These are phyloP conservation scores for Dallia pectoralis DNA, from an alignment of 2,797 vertebrate species.

Conservation along the genomic window DNA sequence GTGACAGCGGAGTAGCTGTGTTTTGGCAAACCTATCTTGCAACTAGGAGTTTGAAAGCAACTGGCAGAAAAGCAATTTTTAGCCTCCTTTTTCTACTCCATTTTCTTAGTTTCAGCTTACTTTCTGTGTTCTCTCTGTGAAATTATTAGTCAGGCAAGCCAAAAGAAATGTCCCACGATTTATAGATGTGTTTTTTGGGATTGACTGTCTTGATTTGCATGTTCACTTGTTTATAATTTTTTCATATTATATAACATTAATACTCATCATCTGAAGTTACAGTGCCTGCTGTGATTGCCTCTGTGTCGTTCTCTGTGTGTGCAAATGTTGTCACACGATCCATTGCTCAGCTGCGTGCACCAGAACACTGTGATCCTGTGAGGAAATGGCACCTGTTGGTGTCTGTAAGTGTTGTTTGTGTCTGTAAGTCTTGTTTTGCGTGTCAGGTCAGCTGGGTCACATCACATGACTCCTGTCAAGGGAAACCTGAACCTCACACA, in stretches of 20 bases:
- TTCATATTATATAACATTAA: too few relatives aligned
- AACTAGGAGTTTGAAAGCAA: too few relatives aligned
- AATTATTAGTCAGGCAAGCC: too few relatives aligned
- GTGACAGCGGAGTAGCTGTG: slow-evolving; percentile 24
- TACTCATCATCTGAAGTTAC: too few relatives aligned
- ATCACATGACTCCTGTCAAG: slow-evolving; percentile 13
- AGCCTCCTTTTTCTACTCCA: background rate
- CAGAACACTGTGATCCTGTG: slow-evolving; percentile 1
- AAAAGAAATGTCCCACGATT: too few relatives aligned
- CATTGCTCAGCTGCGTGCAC: background rate
- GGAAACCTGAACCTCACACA: background rate
- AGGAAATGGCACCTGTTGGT: slow-evolving; percentile 32
- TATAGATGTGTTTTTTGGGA: too few relatives aligned
- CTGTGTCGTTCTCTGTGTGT: too few relatives aligned
- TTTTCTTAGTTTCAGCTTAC: background rate
- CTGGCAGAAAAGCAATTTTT: background rate
- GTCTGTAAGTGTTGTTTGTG: slow-evolving; percentile 13
- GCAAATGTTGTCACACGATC: background rate
- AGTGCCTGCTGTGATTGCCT: too few relatives aligned
- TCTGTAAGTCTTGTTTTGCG: background rate
- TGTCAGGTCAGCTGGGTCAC: background rate
- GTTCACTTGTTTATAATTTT: too few relatives aligned
- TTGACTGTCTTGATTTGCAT: too few relatives aligned
- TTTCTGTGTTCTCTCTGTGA: background rate
- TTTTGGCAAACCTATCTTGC: background rate